Base-by-base conservation (phyloP, 2,113 vertebrate species). In the Parotia lawesii region DNA sequence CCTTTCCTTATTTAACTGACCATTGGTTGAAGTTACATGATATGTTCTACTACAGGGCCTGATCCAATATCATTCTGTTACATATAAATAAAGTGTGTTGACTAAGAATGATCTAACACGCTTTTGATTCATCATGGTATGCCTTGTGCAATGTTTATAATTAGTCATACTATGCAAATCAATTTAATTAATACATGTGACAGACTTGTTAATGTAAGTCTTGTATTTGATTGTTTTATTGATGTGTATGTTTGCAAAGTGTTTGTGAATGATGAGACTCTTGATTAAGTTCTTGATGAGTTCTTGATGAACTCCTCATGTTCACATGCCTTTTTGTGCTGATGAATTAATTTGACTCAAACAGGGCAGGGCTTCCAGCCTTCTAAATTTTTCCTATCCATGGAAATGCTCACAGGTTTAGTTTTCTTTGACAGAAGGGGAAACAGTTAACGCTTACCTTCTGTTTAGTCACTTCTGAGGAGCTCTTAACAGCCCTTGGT, bases 221-320 rank as follows among this genome's bases (percentile, higher is more conserved):
- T 89, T 56, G 47, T 70, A 29, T 90, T 83, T 73, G 45, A 80
- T 86, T 77, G 80, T 67, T 95, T 87, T 90, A 79, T 72, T 94
- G 65, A 51, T 45, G 45, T 35, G 24, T 31, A 5, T 65, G 60
- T 17, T 33, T 91, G 87, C 62, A 60, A 61, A 78, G 37, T n/a
- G 24, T 65, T 60, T 61, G 17, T n/a, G 56, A 51, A 17, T 25
- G 33, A 47, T 40, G 56, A 64, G 45, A 50, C 51, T 77, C 45
- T 48, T 75, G 20, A 64, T 50, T 21, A 42, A 42, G 51, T 58
- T 85, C 42, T 74, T 75, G 23, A 27, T 45, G 64, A n/a, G 42
- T n/a, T 35, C 33, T 37, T 70, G 33, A 58, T 67, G 37, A 77
- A 19, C 19, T 31, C 29, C 64, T 38, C 11, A 0, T 21, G 5